A percentile compares a stretch with the other conserved stretches of the same genome.
phyloP scores from a whole-genome alignment of 1,140 invertebrate genomes.

The Drosophila dunni region DNA sequence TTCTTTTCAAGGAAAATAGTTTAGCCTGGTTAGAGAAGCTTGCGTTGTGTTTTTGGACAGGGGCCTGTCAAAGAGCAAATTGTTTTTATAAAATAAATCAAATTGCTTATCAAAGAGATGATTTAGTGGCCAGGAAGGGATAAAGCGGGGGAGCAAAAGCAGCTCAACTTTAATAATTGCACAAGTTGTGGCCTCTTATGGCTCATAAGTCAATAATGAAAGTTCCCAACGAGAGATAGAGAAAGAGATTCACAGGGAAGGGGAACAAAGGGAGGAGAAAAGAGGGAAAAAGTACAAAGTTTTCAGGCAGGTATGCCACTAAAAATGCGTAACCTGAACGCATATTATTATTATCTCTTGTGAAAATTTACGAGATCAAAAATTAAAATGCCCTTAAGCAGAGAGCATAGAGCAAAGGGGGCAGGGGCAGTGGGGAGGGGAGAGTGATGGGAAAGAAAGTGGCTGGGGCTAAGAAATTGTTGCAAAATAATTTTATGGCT shows the following conservation, averaged over 20 bases:
- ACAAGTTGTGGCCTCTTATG: constrained; percentile 78
- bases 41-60: constrained; percentile 38
- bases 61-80: constrained; percentile 61
- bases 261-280: constrained; percentile 26
- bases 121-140: constrained; percentile 67
- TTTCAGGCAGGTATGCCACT: constrained; percentile 54
- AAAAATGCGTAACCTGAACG: constrained; percentile 70
- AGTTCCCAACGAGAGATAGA: constrained; percentile 33
- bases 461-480: constrained; percentile 73
- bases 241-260: background rate
- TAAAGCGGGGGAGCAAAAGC: background rate
- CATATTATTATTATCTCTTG: constrained; percentile 82
- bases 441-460: constrained; percentile 37
- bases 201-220: constrained; percentile 77
- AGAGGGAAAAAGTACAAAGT: constrained; percentile 27
- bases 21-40: constrained; percentile 44
- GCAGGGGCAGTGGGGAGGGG: background rate
- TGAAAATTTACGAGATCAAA: constrained; percentile 84
- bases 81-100: constrained; percentile 81
- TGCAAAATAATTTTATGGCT: constrained; percentile 81
- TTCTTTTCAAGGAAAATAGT: constrained; percentile 50
- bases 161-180: constrained; percentile 78
- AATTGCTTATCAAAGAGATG: constrained; percentile 82
- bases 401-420: constrained; percentile 7
- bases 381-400: constrained; percentile 78